Evolutionary conservation across 2,888 invertebrate genomes (phyloP).

Genomic region (Podotricha telesiphe): DNA sequence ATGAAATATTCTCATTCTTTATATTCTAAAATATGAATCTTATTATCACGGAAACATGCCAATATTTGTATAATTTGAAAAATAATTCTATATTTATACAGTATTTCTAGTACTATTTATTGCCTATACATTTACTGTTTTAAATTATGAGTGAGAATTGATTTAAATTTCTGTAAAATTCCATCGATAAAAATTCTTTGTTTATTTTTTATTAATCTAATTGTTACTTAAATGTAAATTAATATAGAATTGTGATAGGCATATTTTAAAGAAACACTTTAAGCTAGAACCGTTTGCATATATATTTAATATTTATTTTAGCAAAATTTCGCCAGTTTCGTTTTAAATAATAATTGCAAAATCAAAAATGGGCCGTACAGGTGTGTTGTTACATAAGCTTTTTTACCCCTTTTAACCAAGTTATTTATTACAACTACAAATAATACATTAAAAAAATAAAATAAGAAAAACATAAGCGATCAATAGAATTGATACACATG

Average conservation of each 20-base stretch:
- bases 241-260: background rate
- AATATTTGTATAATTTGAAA: background rate
- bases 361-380: too few species aligned
- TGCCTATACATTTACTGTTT: background rate
- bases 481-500: slow-evolving; percentile 10
- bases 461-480: slow-evolving; percentile 1
- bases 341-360: too few species aligned
- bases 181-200: background rate
- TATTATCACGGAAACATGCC: background rate
- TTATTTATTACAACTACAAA: background rate
- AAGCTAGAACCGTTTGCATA: too few species aligned
- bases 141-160: background rate
- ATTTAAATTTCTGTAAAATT: background rate
- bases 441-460: background rate
- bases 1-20: slow-evolving; percentile 14
- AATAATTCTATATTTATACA: background rate
- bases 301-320: too few species aligned
- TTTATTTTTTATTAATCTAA: background rate
- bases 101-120: background rate
- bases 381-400: background rate
- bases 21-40: background rate
- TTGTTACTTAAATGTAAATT: background rate
- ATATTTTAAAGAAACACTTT: too few species aligned
- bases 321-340: too few species aligned
- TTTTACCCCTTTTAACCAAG: background rate